These are phyloP conservation scores for Cryptoblepharus egeriae DNA, from an alignment of 2,797 vertebrate genomes.

Conservation along the genomic window DNA sequence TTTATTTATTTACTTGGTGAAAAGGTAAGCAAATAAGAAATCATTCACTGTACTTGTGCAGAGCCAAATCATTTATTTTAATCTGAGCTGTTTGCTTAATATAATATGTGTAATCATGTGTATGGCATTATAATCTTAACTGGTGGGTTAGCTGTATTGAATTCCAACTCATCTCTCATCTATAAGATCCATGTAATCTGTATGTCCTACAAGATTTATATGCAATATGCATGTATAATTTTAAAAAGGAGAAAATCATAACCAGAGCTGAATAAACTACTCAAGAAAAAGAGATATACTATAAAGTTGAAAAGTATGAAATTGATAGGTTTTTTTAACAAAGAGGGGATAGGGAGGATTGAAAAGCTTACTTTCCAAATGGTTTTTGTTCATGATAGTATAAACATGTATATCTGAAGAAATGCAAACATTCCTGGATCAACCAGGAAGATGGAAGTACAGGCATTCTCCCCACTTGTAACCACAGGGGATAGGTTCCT, in stretches of 20 bases:
- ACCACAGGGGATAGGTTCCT: too few relatives aligned
- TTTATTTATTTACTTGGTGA: slow-evolving; percentile 27
- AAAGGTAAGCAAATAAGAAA: slow-evolving; percentile 28
- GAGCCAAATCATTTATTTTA: slow-evolving; percentile 30
- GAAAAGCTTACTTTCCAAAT: neutral
- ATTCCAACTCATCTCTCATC: neutral
- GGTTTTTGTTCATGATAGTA: neutral
- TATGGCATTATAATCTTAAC: slow-evolving; percentile 20
- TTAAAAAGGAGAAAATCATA: neutral
- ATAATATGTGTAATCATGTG: slow-evolving; percentile 4
- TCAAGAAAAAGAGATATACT: neutral
- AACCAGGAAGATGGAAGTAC: neutral
- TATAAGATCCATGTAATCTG: neutral
- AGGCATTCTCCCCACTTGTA: too few relatives aligned
- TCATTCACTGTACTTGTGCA: slow-evolving; percentile 12
- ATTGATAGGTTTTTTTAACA: neutral
- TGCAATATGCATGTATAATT: neutral
- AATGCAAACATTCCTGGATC: neutral
- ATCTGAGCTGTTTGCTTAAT: slow-evolving; percentile 12
- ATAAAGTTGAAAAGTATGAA: neutral
- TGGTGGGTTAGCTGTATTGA: neutral
- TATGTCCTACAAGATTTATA: neutral
- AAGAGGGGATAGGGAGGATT: neutral
- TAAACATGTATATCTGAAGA: neutral
- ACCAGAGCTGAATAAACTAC: neutral